Conservation (phyloP, 2,113 vertebrate genomes). For the rabbit (Oryctolagus cuniculus) region mOryCun1.1 NC_091435.1:115102501-115103000, state of each 20-base stretch:
- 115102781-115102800: background rate
- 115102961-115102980: background rate
- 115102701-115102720: background rate
- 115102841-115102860: background rate
- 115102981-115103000: background rate
- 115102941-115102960: background rate
- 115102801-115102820: background rate
- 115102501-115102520: background rate
- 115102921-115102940: background rate
- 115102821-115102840: background rate
- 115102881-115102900: background rate
- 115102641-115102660: background rate
- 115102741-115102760: background rate
- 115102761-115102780: background rate
- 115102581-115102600: background rate
- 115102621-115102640: background rate
- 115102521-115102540: background rate
- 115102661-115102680: background rate
- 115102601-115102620: background rate
- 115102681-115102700: background rate
- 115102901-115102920: background rate
- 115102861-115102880: background rate
- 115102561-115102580: background rate
- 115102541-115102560: background rate
- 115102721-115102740: background rate